Percentiles rank a stretch among this genome's conserved stretches.
phyloP scores from a whole-genome alignment of 2,888 invertebrate species.

The Baccha elongata region DNA sequence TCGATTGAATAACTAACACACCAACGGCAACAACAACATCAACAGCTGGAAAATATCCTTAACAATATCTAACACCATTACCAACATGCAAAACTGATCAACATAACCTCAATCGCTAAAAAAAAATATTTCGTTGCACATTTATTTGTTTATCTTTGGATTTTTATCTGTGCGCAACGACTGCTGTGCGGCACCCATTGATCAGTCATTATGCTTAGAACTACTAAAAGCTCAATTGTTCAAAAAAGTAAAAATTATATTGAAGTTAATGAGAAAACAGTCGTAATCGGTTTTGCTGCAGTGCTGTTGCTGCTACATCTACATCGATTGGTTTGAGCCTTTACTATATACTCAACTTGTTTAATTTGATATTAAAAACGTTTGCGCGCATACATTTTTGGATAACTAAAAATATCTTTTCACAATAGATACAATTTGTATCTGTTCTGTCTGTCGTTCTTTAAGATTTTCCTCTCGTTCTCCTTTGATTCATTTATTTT shows the following conservation, averaged over 20 bases:
- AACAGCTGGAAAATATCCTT: constrained; percentile 1
- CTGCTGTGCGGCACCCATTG: constrained; percentile 63
- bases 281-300: background rate
- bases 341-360: background rate
- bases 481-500: constrained; percentile 45
- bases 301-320: too few relatives aligned
- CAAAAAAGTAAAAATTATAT: constrained; percentile 49
- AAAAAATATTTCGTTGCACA: constrained; percentile 60
- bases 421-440: constrained; percentile 43
- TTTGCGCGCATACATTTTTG: constrained; percentile 61
- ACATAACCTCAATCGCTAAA: constrained; percentile 66
- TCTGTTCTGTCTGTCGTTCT: constrained; percentile 36
- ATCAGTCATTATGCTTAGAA: constrained; percentile 56
- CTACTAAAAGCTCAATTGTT: constrained; percentile 64
- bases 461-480: background rate
- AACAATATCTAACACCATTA: constrained; percentile 20
- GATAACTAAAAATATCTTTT: constrained; percentile 55
- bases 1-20: constrained; percentile 34
- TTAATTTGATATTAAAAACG: constrained; percentile 50
- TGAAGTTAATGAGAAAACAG: constrained; percentile 44
- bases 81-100: constrained; percentile 41
- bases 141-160: constrained; percentile 57
- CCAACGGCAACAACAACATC: constrained; percentile 4
- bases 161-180: constrained; percentile 49
- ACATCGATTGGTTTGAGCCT: background rate